Base-by-base conservation (phyloP, 1,140 invertebrate species). In the Andricus grossulariae region DNA sequence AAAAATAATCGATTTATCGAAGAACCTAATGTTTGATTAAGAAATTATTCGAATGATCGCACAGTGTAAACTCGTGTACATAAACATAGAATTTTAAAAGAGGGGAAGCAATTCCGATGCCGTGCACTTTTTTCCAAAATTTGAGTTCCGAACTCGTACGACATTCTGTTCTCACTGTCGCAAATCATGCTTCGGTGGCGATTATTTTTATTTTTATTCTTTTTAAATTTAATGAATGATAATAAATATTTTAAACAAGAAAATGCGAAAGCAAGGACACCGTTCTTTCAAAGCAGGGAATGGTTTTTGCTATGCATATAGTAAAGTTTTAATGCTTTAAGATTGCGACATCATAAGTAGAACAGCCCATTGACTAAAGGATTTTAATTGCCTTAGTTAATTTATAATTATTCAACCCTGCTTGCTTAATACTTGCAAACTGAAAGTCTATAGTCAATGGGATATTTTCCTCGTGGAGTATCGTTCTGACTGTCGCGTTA, bases 201-300 rank as follows among this genome's bases (percentile, higher is more conserved):
- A 54, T 54, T 54, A 54, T 54, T n/a, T 7, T n/a, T 18, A n/a
- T n/a, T 16, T 52, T 54, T 54, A n/a, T 18, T 54, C 13, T 54
- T 54, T 54, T 54, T 1, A n/a, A 54, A n/a, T 54, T 54, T 54
- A 54, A 54, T 54, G 8, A 54, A 10, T 6, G 18, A 18, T n/a
- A 10, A 54, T 54, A n/a, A 18, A 54, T 54, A 54, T 54, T 54
- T 19, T 54, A 54, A 18, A 54, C n/a, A 54, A 54, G 52, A 10
- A 18, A 54, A 54, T 54, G 52, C 18, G 52, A 54, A 54, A 54
- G n/a, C 52, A 54, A 54, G 52, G 52, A 54, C 52, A 54, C 52
- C 3, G 52, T 54, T 54, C 18, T 54, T 18, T 18, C 19, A 18
- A 54, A 52, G 51, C 51, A 52, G 13, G n/a, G 51, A 15, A 18